A percentile compares a stretch with the other conserved stretches of the same genome.
Evolutionary conservation across 2,888 invertebrate genomes (phyloP).

Genomic region (Catocala sponsa): DNA sequence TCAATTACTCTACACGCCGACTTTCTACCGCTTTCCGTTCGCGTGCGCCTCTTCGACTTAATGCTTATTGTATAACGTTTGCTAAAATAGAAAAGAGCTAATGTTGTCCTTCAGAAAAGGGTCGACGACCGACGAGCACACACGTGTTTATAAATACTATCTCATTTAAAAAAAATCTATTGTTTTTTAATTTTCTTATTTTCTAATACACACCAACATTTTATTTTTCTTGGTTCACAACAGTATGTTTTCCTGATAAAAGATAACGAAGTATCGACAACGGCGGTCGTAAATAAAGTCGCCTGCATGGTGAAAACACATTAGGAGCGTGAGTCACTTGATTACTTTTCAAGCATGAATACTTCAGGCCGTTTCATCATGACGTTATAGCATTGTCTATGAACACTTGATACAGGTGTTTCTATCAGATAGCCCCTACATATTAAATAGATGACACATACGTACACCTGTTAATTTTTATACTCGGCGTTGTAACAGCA

Average conservation of each 20-base stretch:
- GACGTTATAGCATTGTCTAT: constrained; percentile 23
- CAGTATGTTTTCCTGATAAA: no score
- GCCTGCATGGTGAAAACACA: no score
- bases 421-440: constrained; percentile 18
- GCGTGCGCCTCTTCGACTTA: constrained; percentile 66
- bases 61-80: constrained; percentile 75
- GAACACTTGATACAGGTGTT: constrained; percentile 34
- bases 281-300: no score
- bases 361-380: constrained; percentile 16
- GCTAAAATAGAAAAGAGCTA: constrained; percentile 81
- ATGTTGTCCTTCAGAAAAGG: constrained; percentile 56
- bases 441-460: constrained; percentile 24
- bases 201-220: no score
- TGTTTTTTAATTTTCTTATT: not conserved
- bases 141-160: not conserved
- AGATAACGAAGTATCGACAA: no score
- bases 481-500: no score
- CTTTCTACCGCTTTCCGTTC: constrained; percentile 76
- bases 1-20: constrained; percentile 64
- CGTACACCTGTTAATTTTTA: not conserved
- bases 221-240: no score
- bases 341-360: constrained; percentile 31
- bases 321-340: constrained; percentile 35
- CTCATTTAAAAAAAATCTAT: not conserved
- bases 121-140: constrained; percentile 29